Conservation (phyloP, 2,888 invertebrate species). For the Trichopoda pennipes region DNA sequence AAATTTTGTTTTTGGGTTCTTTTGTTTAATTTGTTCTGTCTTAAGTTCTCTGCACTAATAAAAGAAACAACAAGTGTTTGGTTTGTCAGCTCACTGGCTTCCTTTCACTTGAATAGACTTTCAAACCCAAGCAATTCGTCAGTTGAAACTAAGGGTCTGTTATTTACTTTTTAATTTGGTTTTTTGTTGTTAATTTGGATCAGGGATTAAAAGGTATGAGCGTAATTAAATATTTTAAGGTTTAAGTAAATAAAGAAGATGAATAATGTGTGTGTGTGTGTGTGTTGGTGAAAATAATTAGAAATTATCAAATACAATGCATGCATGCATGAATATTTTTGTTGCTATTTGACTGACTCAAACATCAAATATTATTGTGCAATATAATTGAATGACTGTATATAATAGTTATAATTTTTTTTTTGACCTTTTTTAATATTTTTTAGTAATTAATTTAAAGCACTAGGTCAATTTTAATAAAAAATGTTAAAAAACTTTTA, state of each 20-base stretch:
- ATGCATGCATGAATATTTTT: too few relatives aligned
- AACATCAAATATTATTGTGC: too few relatives aligned
- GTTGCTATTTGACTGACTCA: too few relatives aligned
- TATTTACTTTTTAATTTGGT: neutral
- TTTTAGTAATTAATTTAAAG: too few relatives aligned
- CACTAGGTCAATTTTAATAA: too few relatives aligned
- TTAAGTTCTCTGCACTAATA: conserved; percentile 46
- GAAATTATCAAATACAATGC: too few relatives aligned
- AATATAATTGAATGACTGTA: too few relatives aligned
- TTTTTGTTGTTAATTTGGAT: neutral
- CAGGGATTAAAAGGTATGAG: conserved; percentile 10
- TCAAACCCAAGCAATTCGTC: conserved; percentile 38
- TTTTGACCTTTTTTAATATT: too few relatives aligned
- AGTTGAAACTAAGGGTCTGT: conserved; percentile 21
- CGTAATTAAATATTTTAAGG: neutral
- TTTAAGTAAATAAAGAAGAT: neutral
- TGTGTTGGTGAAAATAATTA: too few relatives aligned
- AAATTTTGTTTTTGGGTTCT: conserved; percentile 18
- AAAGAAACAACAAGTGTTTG: conserved; percentile 61
- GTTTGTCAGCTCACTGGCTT: conserved; percentile 63
- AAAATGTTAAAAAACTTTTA: too few relatives aligned
- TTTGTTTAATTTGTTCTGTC: neutral
- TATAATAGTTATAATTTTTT: too few relatives aligned
- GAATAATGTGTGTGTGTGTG: too few relatives aligned
- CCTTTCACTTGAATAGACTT: conserved; percentile 46